Base-by-base conservation (phyloP, 2,113 vertebrate species). In the Acrocephalus kingi region DNA sequence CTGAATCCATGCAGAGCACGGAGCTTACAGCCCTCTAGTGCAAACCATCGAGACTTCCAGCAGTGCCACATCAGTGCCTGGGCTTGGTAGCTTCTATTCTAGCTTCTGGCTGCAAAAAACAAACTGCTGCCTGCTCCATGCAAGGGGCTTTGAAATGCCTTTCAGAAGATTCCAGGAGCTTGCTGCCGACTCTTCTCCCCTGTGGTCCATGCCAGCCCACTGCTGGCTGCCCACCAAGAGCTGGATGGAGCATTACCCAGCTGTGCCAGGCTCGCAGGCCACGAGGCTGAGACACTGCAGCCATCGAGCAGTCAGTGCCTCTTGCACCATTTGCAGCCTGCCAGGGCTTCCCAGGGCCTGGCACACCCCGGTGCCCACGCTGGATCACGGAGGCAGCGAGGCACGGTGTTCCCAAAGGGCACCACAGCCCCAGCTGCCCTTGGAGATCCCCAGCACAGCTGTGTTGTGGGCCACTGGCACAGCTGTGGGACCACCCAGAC, bases 351-450 rank as follows among this genome's bases (percentile, higher is more conserved):
- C 79, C 54, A 8, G 39, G 27, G 71, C 91, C 75, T 54, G 92
- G 67, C 73, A 23, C 56, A 52, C 41, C 19, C 3, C 11, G 6
- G n/a, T 6, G 56, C 48, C 61, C 4, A 1, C 0, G 0, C 33
- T 0, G 0, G 62, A 12, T 19, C 61, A 11, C 0, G 0, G 68
- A 0, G 0, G 31, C 48, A 82, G 80, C 0, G 0, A 37, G 20
- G 51, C 0, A 0, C 1, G 0, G 35, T 8, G 49, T 4, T 51
- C 67, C 81, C 14, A 0, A 66, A 6, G 62, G 67, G 30, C 13
- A 7, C 14, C 69, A 15, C 66, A 55, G 61, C 33, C 31, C 45
- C 0, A 0, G 56, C 66, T 51, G 41, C 78, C 63, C 1, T 0
- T 35, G 59, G 15, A 55, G 54, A 18, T 45, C 18, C 59, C 75